phyloP scores from a whole-genome alignment of 1,140 invertebrate genomes.

The Conopomorpha cramerella region DNA sequence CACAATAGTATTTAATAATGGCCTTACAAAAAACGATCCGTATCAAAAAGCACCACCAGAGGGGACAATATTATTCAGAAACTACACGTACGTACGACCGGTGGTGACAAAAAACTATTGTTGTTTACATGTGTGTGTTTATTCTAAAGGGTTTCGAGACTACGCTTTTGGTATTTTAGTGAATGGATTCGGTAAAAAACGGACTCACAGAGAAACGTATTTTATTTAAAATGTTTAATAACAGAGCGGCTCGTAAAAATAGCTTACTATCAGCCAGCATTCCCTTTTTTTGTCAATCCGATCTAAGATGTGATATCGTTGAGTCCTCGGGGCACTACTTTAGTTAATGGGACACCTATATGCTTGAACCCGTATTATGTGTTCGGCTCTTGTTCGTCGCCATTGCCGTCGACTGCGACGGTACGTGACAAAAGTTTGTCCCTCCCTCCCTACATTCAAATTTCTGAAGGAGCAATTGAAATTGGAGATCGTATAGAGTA shows the following conservation, averaged over 20 bases:
- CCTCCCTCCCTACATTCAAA: constrained; percentile 58
- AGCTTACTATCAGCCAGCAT: constrained; percentile 13
- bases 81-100: constrained; percentile 20
- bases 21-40: constrained; percentile 47
- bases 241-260: constrained; percentile 45
- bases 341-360: constrained; percentile 54
- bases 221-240: constrained; percentile 56
- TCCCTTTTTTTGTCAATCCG: constrained; percentile 47
- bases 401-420: constrained; percentile 21
- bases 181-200: constrained; percentile 41
- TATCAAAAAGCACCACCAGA: constrained; percentile 43
- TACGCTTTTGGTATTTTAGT: constrained; percentile 23
- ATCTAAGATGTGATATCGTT: constrained; percentile 50
- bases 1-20: constrained; percentile 48
- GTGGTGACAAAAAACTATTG: constrained; percentile 36
- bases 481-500: constrained; percentile 59
- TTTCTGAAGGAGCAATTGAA: constrained; percentile 61
- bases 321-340: constrained; percentile 36
- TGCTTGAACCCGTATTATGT: constrained; percentile 47
- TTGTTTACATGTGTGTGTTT: constrained; percentile 23
- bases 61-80: constrained; percentile 41
- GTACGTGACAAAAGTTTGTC: constrained; percentile 58
- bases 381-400: constrained; percentile 28
- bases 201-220: constrained; percentile 18
- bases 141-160: constrained; percentile 40